Evolutionary conservation across 1,140 invertebrate genomes (phyloP), one percentile per base, ranked within the genome.

Genomic region (Teleogryllus occipitalis): DNA sequence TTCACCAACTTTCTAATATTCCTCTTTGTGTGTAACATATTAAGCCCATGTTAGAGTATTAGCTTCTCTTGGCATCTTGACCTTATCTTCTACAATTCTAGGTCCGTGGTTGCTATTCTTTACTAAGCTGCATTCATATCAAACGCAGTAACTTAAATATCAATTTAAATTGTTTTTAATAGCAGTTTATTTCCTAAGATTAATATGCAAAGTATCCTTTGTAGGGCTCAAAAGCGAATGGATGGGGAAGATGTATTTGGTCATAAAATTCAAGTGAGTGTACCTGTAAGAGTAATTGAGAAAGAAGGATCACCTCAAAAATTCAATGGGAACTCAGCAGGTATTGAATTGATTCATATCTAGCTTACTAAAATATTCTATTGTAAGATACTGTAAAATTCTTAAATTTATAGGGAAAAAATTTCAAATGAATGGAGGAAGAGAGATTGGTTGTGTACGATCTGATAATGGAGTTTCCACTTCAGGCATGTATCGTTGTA

Each of bases 201-300:
- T 39, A 39, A 39, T 39, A 2, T 1, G 27, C 27, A 39, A 39
- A 39, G 5, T 39, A 39, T 39, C 5, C 83, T 84, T 84, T 87
- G 76, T 83, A 95, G 94, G 86, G 94, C 94, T 82, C 89, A 93
- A 84, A 95, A 94, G 84, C 91, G 94, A 85, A 94, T 96, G 90
- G 92, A 95, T 84, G 94, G 93, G 81, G 93, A 95, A 86, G 91
- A 94, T 87, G 93, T 96, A 74, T 94, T 91, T 88, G 93, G 94
- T 47, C 90, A 89, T 49, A 92, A 92, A 88, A 95, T 96, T 78
- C 87, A 87, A 49, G 90, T 90, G 76, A 87, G 89, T 79, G 85
- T 78, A 72, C 81, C 82, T 79, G 72, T 46, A 8, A 80, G 76
- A 77, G 77, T 74, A 47, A 21, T 49, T 18, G 78, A 79, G 46